Evolutionary conservation across 1,140 invertebrate species (phyloP), one percentile per base, ranked within the genome.

Genomic region (Drosophila bocki): DNA sequence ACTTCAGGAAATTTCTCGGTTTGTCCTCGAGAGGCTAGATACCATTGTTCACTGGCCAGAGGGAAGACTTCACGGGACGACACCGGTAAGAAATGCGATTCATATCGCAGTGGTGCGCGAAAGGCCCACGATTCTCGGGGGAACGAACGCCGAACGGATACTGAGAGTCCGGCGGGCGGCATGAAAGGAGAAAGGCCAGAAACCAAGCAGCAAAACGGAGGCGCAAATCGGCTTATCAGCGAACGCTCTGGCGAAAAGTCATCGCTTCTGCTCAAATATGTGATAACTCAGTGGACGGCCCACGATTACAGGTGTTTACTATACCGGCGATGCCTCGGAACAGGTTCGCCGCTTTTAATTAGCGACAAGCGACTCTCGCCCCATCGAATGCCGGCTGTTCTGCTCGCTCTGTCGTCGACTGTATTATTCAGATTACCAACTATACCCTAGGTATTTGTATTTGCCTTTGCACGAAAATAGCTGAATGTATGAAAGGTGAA

Each of bases 181-280:
- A 50, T 44, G 19, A 29, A 69, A 53, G 65, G 54, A 75, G 61
- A 42, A 61, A 84, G 58, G 45, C 61, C 39, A 51, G 45, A 44
- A 58, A 35, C 19, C 37, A 41, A 4, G 35, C 35, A 3, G 67
- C 44, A 69, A 81, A 74, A 79, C 67, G 63, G 69, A 81, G 81
- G 75, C 85, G 86, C 85, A 90, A 90, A 90, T 90, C 85, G 82
- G 86, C 85, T 90, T 91, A 90, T 91, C 85, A 85, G 58, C 75
- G 58, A 54, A 13, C 54, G 69, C 57, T 68, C 65, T 59, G 51
- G 63, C 64, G 35, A 57, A 75, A 70, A 79, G 72, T 64, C 80
- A 84, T 62, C 71, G 62, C 48, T 47, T 62, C 70, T 70, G 62
- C 72, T 84, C 58, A 80, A 71, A 84, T 80, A 84, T 84, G 67